Percentiles rank a stretch among this genome's conserved stretches.
phyloP scores from a whole-genome alignment of 2,113 vertebrate species.

The Pteropus alecto region DNA sequence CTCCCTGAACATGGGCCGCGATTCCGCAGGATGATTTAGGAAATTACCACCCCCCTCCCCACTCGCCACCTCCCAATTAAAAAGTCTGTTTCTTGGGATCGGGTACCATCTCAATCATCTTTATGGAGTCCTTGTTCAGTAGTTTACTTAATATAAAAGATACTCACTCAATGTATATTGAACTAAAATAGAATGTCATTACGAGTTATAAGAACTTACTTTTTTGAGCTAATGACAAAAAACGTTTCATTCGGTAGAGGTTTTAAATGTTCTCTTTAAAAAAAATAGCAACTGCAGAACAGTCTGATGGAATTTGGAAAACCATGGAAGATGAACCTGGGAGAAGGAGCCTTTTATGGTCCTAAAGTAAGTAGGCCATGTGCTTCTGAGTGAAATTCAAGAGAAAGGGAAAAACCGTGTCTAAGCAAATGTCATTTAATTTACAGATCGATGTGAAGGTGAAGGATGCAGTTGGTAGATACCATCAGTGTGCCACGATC shows the following conservation, averaged over 20 bases:
- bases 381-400: not conserved
- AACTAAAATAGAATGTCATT: not conserved
- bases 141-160: not conserved
- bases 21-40: not conserved
- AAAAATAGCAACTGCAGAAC: slow-evolving; percentile 91
- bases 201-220: not conserved
- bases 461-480: slow-evolving; percentile 94
- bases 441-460: slow-evolving; percentile 96
- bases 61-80: not conserved
- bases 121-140: not conserved
- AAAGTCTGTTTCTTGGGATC: not conserved
- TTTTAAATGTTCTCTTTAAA: not conserved
- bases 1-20: not conserved
- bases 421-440: slow-evolving; percentile 47
- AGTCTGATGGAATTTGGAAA: slow-evolving; percentile 94
- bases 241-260: not conserved
- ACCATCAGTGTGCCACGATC: slow-evolving; percentile 97
- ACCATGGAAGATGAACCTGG: slow-evolving; percentile 92
- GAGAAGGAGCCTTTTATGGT: slow-evolving; percentile 96
- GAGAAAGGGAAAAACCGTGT: not conserved
- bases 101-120: not conserved
- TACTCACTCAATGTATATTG: not conserved
- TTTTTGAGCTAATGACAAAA: not conserved
- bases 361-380: slow-evolving; percentile 89
- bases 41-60: not conserved